A percentile compares a stretch with the other conserved stretches of the same genome.
Conservation (phyloP, 2,113 vertebrate genomes). For the Nerophis ophidion region DNA sequence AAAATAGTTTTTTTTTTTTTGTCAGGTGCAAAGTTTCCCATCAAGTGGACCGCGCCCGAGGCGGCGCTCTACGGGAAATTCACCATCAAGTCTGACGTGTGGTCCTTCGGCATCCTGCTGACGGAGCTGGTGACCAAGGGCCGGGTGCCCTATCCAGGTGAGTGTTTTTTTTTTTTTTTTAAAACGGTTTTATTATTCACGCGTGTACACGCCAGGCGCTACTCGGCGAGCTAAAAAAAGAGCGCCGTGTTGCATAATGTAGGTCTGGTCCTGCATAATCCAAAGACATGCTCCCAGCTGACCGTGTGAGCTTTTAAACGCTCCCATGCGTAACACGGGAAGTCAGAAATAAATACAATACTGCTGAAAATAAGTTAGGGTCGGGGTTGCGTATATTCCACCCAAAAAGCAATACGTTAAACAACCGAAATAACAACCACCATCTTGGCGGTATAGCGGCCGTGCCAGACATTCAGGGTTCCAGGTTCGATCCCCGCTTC, state of each 20-base stretch:
- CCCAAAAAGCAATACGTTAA: too few species aligned
- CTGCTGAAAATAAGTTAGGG: too few species aligned
- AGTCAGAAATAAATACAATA: too few species aligned
- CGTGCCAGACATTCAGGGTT: too few species aligned
- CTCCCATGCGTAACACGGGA: neutral
- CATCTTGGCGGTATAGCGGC: too few species aligned
- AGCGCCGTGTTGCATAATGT: slow-evolving; percentile 39
- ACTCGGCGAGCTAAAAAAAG: slow-evolving; percentile 14
- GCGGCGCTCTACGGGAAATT: slow-evolving; percentile 95
- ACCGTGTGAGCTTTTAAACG: slow-evolving; percentile 11
- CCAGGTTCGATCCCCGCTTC: too few species aligned
- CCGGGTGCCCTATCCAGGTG: slow-evolving; percentile 97
- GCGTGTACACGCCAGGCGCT: neutral
- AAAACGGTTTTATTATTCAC: slow-evolving; percentile 8
- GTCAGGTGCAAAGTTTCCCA: slow-evolving; percentile 95
- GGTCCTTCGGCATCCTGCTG: slow-evolving; percentile 98
- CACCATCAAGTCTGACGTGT: slow-evolving; percentile 98
- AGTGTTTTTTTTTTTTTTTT: slow-evolving; percentile 35
- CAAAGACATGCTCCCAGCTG: slow-evolving; percentile 29
- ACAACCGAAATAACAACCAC: too few species aligned
- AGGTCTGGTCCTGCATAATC: slow-evolving; percentile 29
- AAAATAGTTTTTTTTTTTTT: neutral
- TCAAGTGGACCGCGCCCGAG: slow-evolving; percentile 98
- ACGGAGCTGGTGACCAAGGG: slow-evolving; percentile 99
- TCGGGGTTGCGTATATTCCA: too few species aligned